Base-by-base conservation (phyloP, 2,888 invertebrate genomes). In the Trachelus tabidus region DNA sequence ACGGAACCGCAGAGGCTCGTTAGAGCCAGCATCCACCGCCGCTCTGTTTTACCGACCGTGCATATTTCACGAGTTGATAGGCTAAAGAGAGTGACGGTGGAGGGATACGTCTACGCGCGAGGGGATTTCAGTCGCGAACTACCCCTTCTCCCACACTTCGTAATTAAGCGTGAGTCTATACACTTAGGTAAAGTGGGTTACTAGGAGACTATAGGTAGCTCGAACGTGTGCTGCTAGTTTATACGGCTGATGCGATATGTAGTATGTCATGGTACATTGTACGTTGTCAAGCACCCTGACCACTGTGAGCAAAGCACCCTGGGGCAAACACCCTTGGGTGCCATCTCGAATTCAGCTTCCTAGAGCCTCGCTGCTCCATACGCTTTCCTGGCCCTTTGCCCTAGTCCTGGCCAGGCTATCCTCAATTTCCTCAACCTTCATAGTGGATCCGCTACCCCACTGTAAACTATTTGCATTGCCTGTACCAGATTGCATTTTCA, bases 81-180 rank as follows among this genome's bases (percentile, higher is more conserved):
- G 56, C 23, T 23, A 23, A 56, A 23, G 56, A 23, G 56, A 56
- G 56, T 3, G 56, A 56, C 56, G 56, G 23, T 23, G 56, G 56
- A 9, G 23, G 23, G 23, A 23, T 56, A 56, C 23, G 56, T 81
- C 77, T 75, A 69, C 69, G 78, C 37, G 77, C 31, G 75, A 75
- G 40, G 31, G 73, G 34, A 78, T 78, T 78, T 79, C 73, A 68
- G 79, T 81, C 77, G 78, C 69, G 77, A 76, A 78, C 34, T 82
- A 81, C 73, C 34, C 75, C 79, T 81, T 80, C 78, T 79, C 79
- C 82, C 81, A 77, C 75, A 77, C 81, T 83, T 82, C 83, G 86
- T 88, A 88, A 88, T 88, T 88, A 86, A 88, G 86, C 84, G 79
- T 77, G 81, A 83, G 83, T 87, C 86, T 87, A 87, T 85, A 87